Percentiles rank a stretch among this genome's conserved stretches.
phyloP scores from a whole-genome alignment of 2,797 vertebrate species.

The Pitangus sulphuratus region DNA sequence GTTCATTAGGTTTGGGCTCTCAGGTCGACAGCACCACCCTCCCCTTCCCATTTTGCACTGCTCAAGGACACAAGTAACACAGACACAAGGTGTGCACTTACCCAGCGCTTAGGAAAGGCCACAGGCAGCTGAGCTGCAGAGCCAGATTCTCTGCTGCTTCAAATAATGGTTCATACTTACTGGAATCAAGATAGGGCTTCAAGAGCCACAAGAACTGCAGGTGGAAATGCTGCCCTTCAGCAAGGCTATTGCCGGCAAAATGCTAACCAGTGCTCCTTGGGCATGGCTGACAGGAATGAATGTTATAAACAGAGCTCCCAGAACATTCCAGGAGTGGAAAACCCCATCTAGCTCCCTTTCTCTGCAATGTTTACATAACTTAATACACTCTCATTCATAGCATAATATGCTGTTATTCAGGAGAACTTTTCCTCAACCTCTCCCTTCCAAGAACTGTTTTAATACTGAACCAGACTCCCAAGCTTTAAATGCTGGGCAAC shows the following conservation, averaged over 20 bases:
- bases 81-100: neutral
- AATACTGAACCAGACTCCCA: neutral
- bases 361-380: neutral
- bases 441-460: neutral
- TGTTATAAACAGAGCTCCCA: neutral
- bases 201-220: fast-evolving
- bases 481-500: neutral
- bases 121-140: neutral
- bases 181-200: neutral
- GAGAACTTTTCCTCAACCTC: neutral
- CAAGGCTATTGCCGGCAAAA: neutral
- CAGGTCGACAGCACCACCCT: neutral
- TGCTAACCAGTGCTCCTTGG: neutral
- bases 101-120: neutral
- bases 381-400: neutral
- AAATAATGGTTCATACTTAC: neutral
- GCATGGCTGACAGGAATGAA: neutral
- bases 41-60: neutral
- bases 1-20: fast-evolving
- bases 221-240: neutral
- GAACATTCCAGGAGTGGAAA: neutral
- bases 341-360: neutral
- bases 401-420: neutral
- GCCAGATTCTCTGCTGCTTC: neutral
- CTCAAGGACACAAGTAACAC: neutral